Percentiles rank a stretch among this genome's conserved stretches.
Conservation (phyloP, 2,797 vertebrate genomes). For the Cetoscarus ocellatus region DNA sequence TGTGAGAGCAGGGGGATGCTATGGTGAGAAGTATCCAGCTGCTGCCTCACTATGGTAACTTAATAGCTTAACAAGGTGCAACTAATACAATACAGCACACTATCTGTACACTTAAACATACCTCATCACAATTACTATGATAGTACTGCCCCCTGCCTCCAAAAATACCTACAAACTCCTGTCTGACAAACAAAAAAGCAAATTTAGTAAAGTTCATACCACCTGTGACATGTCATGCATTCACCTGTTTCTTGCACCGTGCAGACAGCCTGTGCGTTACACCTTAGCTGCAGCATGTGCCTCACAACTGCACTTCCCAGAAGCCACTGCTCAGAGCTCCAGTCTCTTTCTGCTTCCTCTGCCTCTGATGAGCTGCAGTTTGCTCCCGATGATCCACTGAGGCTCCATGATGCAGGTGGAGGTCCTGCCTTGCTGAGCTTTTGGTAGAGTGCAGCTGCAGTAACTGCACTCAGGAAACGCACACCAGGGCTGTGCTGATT, state of each 20-base stretch:
- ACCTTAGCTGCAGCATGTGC: slow-evolving; percentile 92
- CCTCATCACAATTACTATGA: too few species aligned
- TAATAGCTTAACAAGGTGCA: too few species aligned
- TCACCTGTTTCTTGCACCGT: slow-evolving; percentile 86
- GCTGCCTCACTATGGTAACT: too few species aligned
- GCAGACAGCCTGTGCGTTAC: slow-evolving; percentile 93
- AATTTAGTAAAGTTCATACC: neutral
- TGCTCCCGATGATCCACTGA: neutral
- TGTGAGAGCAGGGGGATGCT: too few species aligned
- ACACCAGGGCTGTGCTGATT: slow-evolving; percentile 82
- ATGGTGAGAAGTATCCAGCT: too few species aligned
- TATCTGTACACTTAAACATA: too few species aligned
- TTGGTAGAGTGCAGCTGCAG: slow-evolving; percentile 84
- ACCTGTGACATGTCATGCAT: slow-evolving; percentile 2
- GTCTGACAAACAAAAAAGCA: too few species aligned
- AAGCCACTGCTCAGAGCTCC: slow-evolving; percentile 71
- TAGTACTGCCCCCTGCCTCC: too few species aligned
- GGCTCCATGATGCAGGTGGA: slow-evolving; percentile 52
- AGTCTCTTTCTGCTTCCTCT: neutral
- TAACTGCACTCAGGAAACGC: slow-evolving; percentile 88
- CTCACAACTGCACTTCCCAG: slow-evolving; percentile 90
- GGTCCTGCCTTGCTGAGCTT: slow-evolving; percentile 73
- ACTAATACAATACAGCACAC: too few species aligned
- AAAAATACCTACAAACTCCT: too few species aligned
- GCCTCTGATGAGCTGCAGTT: slow-evolving; percentile 28